phyloP scores from a whole-genome alignment of 2,888 invertebrate genomes.

The Boloria selene region DNA sequence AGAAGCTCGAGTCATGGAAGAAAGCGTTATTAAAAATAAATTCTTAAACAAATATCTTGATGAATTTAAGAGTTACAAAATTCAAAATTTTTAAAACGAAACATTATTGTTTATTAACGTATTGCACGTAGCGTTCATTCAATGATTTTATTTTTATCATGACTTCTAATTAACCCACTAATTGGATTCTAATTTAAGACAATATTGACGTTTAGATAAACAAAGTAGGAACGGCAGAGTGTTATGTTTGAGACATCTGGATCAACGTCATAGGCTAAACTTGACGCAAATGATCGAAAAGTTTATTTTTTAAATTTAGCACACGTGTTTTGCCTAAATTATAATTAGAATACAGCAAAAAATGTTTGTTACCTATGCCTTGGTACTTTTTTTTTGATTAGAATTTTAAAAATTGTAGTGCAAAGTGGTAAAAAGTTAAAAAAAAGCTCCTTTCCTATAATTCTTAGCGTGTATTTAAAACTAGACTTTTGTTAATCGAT shows the following conservation, averaged over 20 bases:
- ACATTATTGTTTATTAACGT: not conserved
- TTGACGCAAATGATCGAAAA: slow-evolving; percentile 48
- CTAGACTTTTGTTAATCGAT: not conserved
- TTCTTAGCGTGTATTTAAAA: not conserved
- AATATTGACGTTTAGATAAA: slow-evolving; percentile 56
- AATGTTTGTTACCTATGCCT: not conserved
- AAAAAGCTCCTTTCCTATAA: too few relatives aligned
- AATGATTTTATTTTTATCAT: slow-evolving; percentile 29
- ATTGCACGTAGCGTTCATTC: not conserved
- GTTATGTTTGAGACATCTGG: slow-evolving; percentile 65
- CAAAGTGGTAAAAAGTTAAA: not conserved
- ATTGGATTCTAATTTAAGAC: slow-evolving; percentile 44
- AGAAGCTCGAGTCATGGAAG: too few relatives aligned
- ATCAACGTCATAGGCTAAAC: slow-evolving; percentile 40
- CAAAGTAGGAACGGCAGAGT: slow-evolving; percentile 48
- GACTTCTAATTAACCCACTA: slow-evolving; percentile 14
- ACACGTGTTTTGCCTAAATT: slow-evolving; percentile 15
- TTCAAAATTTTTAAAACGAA: too few relatives aligned
- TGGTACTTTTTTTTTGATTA: not conserved
- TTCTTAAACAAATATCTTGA: too few relatives aligned
- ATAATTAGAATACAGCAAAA: slow-evolving; percentile 1
- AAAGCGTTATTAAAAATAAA: too few relatives aligned
- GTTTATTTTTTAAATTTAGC: slow-evolving; percentile 31
- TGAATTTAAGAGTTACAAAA: too few relatives aligned
- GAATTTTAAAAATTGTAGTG: not conserved